Evolutionary conservation across 2,888 invertebrate genomes (phyloP), one percentile per base, ranked within the genome.

Genomic region (Baronia brevicornis): DNA sequence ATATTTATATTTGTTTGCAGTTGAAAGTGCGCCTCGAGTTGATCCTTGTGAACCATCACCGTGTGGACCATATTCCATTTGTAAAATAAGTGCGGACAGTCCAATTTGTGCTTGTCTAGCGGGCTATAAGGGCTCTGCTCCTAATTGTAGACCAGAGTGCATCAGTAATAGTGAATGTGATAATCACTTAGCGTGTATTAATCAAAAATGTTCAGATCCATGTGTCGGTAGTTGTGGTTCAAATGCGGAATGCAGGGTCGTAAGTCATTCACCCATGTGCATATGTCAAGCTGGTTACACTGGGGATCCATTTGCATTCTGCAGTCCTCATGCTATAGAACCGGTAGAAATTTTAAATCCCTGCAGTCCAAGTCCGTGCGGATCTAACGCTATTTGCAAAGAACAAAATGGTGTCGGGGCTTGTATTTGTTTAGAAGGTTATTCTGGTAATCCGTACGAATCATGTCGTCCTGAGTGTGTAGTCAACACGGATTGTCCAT

Each of bases 91-190:
- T 18, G 89, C 89, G 11, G 88, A 89, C 38, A 86, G 86, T 26
- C 91, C 92, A 2, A 87, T 92, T 1, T 94, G 94, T 56, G 90
- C 91, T 13, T 94, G 94, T 54, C 66, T 89, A 30, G 82, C 88
- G 27, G 86, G 85, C 43, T 91, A 88, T 48, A 85, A 86, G 40
- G 92, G 93, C 28, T 75, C 87, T 11, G 91, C 93, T 18, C 93
- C 93, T 42, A 90, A 90, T 51, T 94, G 93, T 54, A 82, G 90
- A 41, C 93, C 93, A 2, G 93, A 94, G 74, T 95, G 94, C 63
- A 86, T 91, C 26, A 89, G 90, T 42, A 93, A 92, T 54, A 88
- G 88, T 32, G 93, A 94, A 72, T 94, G 93, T 57, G 72, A 87
- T 20, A 87, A 86, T 51, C 86, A 87, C 46, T 72, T 89, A 46